Conservation (phyloP, 2,113 vertebrate species). For the Lophius piscatorius region DNA sequence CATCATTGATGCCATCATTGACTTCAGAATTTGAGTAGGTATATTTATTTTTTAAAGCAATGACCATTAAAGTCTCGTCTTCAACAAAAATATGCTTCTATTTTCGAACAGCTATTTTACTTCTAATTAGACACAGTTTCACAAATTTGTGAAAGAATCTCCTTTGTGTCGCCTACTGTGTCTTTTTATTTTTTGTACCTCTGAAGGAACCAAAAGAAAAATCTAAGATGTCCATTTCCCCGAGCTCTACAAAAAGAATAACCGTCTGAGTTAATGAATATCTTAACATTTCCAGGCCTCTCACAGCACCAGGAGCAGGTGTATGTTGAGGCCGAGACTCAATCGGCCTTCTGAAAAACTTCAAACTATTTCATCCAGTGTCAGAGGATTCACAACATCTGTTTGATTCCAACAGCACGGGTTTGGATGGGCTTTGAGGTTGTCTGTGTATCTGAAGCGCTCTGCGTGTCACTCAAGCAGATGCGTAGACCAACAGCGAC, state of each 20-base stretch:
- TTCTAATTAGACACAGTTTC: too few species aligned
- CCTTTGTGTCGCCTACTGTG: too few species aligned
- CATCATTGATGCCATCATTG: too few species aligned
- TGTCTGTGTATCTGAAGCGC: background rate
- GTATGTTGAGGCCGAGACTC: slow-evolving; percentile 32
- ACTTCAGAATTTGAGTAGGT: too few species aligned
- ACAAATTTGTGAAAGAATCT: too few species aligned
- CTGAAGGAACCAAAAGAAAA: too few species aligned
- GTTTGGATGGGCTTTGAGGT: slow-evolving; percentile 43
- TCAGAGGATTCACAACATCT: slow-evolving; percentile 56
- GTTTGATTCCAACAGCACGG: slow-evolving; percentile 52
- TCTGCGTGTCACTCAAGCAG: slow-evolving; percentile 21
- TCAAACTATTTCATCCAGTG: slow-evolving; percentile 57
- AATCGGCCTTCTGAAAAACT: slow-evolving; percentile 34
- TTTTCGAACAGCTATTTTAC: too few species aligned
- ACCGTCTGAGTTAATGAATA: slow-evolving; percentile 33
- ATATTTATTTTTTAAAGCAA: too few species aligned
- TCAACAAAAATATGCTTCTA: too few species aligned
- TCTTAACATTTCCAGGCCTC: slow-evolving; percentile 32
- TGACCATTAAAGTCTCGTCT: too few species aligned
- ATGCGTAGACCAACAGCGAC: slow-evolving; percentile 32
- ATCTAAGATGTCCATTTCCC: slow-evolving; percentile 1
- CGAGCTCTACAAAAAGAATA: slow-evolving; percentile 9
- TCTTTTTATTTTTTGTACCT: background rate
- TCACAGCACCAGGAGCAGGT: slow-evolving; percentile 43